Percentiles rank a stretch among this genome's conserved stretches.
These are phyloP conservation scores for Ischnus inquisitorius DNA, from an alignment of 2,888 invertebrate genomes.

Conservation along the genomic window DNA sequence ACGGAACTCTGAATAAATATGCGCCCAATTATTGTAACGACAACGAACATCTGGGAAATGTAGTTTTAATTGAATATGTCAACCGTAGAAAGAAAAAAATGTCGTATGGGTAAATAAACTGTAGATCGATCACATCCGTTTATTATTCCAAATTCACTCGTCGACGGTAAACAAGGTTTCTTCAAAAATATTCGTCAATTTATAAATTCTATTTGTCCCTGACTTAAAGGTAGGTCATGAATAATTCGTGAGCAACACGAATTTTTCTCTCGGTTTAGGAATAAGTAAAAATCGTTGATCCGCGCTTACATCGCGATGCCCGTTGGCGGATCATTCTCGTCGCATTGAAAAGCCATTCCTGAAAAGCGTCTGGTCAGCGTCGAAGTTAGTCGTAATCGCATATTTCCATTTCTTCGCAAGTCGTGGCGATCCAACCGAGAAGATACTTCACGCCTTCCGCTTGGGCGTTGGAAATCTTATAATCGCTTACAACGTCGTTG, in stretches of 20 bases:
- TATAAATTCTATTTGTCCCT: conserved; percentile 17
- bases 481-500: conserved; percentile 77
- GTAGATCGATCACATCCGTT: conserved; percentile 5
- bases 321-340: background rate
- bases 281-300: conserved; percentile 40
- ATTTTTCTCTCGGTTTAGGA: conserved; percentile 5
- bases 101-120: conserved; percentile 12
- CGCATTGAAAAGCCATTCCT: background rate
- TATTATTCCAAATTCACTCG: conserved; percentile 15
- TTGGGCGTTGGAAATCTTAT: conserved; percentile 76
- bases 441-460: conserved; percentile 79
- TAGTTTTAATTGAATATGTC: conserved; percentile 14
- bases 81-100: background rate
- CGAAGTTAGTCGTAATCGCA: conserved; percentile 54
- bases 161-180: conserved; percentile 22
- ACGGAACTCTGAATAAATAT: background rate
- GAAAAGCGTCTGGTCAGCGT: background rate
- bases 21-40: background rate
- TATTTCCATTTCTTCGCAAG: conserved; percentile 79
- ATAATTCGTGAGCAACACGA: background rate
- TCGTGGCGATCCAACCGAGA: conserved; percentile 81
- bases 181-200: conserved; percentile 45
- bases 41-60: conserved; percentile 1
- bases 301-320: too few species aligned
- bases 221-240: conserved; percentile 15